Evolutionary conservation across 2,113 vertebrate genomes (phyloP).

Genomic region (Sus scrofa): T2T-Sscrofa CM000813.6:42988501-42989000

Average conservation of each 20-base stretch:
- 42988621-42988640: background rate
- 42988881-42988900: background rate
- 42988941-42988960: background rate
- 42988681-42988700: background rate
- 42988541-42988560: slow-evolving; percentile 74
- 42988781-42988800: background rate
- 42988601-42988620: background rate
- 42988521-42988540: slow-evolving; percentile 29
- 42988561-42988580: slow-evolving; percentile 77
- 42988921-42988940: background rate
- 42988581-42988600: slow-evolving; percentile 52
- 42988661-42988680: background rate
- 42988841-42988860: background rate
- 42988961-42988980: background rate
- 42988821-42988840: background rate
- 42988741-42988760: background rate
- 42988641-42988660: background rate
- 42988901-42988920: background rate
- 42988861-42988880: background rate
- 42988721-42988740: background rate
- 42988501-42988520: background rate
- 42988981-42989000: fast-evolving
- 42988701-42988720: background rate
- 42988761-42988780: background rate
- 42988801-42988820: background rate